A percentile compares a stretch with the other conserved stretches of the same genome.
Conservation (phyloP, 2,888 invertebrate genomes). For the Leistus spinibarbis region DNA sequence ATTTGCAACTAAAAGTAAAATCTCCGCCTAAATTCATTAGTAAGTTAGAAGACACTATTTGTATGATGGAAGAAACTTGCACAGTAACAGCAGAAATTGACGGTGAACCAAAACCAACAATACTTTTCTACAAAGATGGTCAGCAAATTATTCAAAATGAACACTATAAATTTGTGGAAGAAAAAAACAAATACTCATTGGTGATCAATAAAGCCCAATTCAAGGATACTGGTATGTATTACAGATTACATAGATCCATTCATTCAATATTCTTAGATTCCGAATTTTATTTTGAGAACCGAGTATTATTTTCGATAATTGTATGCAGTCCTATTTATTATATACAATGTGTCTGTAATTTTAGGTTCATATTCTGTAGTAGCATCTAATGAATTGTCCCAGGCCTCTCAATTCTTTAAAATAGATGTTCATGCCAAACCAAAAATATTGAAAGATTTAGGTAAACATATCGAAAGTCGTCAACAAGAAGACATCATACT, state of each 20-base stretch:
- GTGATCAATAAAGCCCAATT: constrained; percentile 73
- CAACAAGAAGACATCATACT: constrained; percentile 80
- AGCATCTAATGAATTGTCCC: constrained; percentile 85
- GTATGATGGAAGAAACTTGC: constrained; percentile 73
- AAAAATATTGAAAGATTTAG: constrained; percentile 72
- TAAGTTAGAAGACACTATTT: constrained; percentile 77
- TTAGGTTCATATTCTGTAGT: constrained; percentile 81
- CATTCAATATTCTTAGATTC: no score
- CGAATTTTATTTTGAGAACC: no score
- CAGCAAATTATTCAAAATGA: constrained; percentile 75
- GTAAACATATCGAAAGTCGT: constrained; percentile 69
- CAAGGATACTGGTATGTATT: constrained; percentile 72
- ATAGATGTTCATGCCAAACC: constrained; percentile 84
- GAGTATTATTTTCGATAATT: no score
- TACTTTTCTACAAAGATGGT: constrained; percentile 89
- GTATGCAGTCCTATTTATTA: no score
- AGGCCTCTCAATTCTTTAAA: constrained; percentile 90
- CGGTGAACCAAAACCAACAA: constrained; percentile 80
- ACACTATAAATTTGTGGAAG: constrained; percentile 73
- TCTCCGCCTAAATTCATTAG: constrained; percentile 85
- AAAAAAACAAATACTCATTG: constrained; percentile 72
- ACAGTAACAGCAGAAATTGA: constrained; percentile 83
- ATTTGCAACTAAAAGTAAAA: constrained; percentile 78
- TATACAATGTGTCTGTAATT: background rate
- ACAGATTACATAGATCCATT: background rate